Conservation (phyloP, 2,797 vertebrate genomes). For the Lindbergichthys nudifrons region DNA sequence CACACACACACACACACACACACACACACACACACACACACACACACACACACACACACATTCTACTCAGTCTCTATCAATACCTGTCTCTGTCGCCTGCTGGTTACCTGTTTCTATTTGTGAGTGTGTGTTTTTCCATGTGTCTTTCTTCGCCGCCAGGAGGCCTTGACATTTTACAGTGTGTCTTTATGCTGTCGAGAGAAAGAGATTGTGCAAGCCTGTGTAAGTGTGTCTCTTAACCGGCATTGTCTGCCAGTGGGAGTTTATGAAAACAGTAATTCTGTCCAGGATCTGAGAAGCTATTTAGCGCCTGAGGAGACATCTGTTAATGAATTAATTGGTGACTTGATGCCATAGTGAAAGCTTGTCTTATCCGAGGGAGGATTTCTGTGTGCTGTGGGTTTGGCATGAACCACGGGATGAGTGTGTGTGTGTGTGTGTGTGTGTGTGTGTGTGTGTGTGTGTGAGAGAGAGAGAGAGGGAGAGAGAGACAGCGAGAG, state of each 20-base stretch:
- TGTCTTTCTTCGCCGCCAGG: slow-evolving; percentile 24
- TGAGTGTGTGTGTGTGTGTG: slow-evolving; percentile 22
- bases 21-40: slow-evolving; percentile 7
- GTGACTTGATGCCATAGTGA: slow-evolving; percentile 68
- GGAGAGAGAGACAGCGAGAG: neutral
- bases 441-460: slow-evolving; percentile 6
- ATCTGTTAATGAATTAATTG: slow-evolving; percentile 79
- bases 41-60: neutral
- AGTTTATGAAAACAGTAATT: slow-evolving; percentile 67
- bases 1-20: neutral
- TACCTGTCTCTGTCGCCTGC: slow-evolving; percentile 62
- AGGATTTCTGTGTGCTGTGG: slow-evolving; percentile 63
- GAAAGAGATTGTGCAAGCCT: neutral
- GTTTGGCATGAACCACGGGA: slow-evolving; percentile 48
- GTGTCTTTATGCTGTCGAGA: slow-evolving; percentile 18
- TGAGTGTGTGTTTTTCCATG: slow-evolving; percentile 27
- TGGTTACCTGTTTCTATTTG: slow-evolving; percentile 24
- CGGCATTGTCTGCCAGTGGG: slow-evolving; percentile 51
- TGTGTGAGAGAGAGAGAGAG: no score
- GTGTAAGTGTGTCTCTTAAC: slow-evolving; percentile 34
- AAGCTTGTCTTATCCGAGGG: slow-evolving; percentile 65
- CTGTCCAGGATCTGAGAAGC: slow-evolving; percentile 56
- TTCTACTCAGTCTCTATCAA: slow-evolving; percentile 37
- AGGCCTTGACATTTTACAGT: slow-evolving; percentile 11
- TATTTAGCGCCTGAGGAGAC: slow-evolving; percentile 59